Evolutionary conservation across 2,797 vertebrate genomes (phyloP).

Genomic region (Oreochromis mossambicus): DNA sequence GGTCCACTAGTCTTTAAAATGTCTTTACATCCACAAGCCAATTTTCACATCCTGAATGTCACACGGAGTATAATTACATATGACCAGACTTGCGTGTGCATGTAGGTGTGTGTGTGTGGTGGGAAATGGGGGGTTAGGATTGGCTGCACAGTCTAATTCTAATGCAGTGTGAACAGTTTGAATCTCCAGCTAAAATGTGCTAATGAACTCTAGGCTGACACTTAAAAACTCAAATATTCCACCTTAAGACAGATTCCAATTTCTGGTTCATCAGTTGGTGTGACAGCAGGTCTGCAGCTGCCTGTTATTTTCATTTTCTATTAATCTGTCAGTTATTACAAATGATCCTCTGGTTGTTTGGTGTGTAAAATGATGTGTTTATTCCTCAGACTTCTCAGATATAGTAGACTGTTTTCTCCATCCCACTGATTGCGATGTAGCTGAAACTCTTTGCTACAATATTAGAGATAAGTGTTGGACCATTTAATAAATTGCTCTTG

Average conservation of each 20-base stretch:
- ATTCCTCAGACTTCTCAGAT: not conserved
- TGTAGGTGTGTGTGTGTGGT: not conserved
- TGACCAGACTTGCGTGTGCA: not conserved
- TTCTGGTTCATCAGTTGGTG: not conserved
- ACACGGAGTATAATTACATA: not conserved
- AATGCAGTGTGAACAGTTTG: conserved; percentile 49
- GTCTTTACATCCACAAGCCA: not conserved
- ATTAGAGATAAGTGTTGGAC: not conserved
- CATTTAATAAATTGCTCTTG: not conserved
- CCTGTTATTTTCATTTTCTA: not conserved
- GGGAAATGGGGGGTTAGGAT: conserved; percentile 2
- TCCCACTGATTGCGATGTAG: not conserved
- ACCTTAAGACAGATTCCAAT: not conserved
- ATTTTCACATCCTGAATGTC: not conserved
- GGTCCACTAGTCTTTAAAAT: not conserved
- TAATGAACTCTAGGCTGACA: conserved; percentile 39
- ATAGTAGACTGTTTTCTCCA: not conserved
- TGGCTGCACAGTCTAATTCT: conserved; percentile 34
- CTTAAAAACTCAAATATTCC: not conserved
- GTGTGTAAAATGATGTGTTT: not conserved
- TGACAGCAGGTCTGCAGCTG: not conserved
- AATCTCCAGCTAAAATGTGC: conserved; percentile 30
- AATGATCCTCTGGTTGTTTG: not conserved
- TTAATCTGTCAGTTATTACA: not conserved
- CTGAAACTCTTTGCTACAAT: not conserved